Conservation (phyloP, 2,888 invertebrate species). For the Ichneumoninae sp. region DNA sequence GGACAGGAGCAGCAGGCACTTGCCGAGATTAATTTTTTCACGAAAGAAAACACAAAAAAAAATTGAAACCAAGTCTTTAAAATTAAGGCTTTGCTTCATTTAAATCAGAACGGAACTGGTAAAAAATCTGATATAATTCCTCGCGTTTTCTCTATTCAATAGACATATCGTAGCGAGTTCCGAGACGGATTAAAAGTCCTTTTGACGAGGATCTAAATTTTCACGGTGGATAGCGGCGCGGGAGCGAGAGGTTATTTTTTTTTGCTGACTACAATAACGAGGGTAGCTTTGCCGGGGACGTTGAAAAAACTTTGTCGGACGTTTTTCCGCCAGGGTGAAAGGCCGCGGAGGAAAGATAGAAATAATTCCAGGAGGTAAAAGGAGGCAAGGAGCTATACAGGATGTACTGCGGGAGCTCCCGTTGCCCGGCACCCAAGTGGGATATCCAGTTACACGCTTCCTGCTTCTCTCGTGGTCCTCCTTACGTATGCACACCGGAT, state of each 20-base stretch:
- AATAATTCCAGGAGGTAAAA: neutral
- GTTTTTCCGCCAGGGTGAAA: conserved; percentile 20
- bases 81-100: too few relatives aligned
- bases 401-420: conserved; percentile 18
- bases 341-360: neutral
- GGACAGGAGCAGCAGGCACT: too few relatives aligned
- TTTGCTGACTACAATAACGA: conserved; percentile 39
- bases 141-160: neutral
- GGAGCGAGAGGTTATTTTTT: conserved; percentile 1
- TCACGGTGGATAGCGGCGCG: neutral
- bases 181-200: neutral
- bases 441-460: conserved; percentile 66
- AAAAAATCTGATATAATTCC: neutral
- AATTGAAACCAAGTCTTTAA: neutral
- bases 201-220: neutral
- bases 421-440: conserved; percentile 33
- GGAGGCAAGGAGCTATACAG: neutral
- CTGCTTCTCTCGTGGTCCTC: conserved; percentile 53
- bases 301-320: conserved; percentile 40
- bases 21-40: neutral
- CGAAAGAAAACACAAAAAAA: neutral
- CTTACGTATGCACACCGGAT: conserved; percentile 66
- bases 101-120: neutral
- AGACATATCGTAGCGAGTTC: neutral
- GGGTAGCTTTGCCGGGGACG: conserved; percentile 39